A percentile compares a stretch with the other conserved stretches of the same genome.
These are phyloP conservation scores for Carcharodon carcharias DNA, from an alignment of 2,797 vertebrate genomes.

Conservation along the genomic window DNA sequence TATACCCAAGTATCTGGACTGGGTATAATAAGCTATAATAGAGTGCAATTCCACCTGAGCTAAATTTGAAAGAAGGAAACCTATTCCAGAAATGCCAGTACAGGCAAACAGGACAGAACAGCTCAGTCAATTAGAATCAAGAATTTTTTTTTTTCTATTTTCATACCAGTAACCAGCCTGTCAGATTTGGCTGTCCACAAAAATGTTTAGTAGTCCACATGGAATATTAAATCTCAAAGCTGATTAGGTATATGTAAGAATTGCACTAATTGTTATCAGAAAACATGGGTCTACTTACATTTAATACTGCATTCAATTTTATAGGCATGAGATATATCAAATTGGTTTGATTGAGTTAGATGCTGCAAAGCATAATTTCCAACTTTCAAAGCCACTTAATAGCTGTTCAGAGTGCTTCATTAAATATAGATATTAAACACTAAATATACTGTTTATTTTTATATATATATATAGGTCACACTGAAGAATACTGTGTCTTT, in stretches of 20 bases:
- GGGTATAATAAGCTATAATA: neutral
- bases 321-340: neutral
- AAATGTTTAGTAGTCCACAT: neutral
- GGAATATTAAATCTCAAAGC: neutral
- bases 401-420: neutral
- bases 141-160: neutral
- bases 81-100: neutral
- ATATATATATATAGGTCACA: neutral
- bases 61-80: neutral
- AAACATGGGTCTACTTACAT: neutral
- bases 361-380: neutral
- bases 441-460: neutral
- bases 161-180: neutral
- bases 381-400: neutral
- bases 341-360: neutral
- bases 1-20: neutral
- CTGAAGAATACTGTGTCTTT: neutral
- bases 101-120: neutral
- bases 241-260: neutral
- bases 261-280: neutral
- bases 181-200: neutral
- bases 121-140: neutral
- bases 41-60: neutral
- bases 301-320: neutral
- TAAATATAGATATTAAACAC: neutral